phyloP scores from a whole-genome alignment of 2,113 vertebrate species.

The Camelus dromedarius region DNA sequence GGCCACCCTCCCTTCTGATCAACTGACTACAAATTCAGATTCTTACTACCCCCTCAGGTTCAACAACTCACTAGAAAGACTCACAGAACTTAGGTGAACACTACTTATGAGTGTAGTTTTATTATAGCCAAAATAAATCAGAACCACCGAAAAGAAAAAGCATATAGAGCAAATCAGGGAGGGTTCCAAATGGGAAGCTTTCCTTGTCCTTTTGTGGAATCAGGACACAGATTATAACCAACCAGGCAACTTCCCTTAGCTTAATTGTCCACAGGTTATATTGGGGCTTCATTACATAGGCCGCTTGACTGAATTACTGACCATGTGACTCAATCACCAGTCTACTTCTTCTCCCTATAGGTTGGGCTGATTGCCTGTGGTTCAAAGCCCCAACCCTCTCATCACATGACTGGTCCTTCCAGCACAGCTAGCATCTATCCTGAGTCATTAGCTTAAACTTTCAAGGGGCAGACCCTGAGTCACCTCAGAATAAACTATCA shows the following conservation, averaged over 20 bases:
- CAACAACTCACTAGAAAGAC: not conserved
- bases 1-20: not conserved
- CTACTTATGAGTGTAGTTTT: not conserved
- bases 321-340: not conserved
- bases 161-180: not conserved
- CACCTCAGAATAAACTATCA: not conserved
- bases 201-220: not conserved
- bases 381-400: not conserved
- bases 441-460: not conserved
- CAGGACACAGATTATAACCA: not conserved
- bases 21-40: not conserved
- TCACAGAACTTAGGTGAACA: not conserved
- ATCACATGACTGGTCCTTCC: not conserved
- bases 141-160: not conserved
- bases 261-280: not conserved
- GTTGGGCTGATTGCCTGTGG: not conserved
- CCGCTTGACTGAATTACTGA: not conserved
- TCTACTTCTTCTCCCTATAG: not conserved
- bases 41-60: not conserved
- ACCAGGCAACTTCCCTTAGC: not conserved
- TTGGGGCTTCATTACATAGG: not conserved
- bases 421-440: not conserved
- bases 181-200: not conserved
- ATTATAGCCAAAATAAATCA: not conserved
- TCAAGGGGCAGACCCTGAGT: not conserved